Evolutionary conservation across 1,140 invertebrate genomes (phyloP).

Genomic region (Panulirus ornatus): DNA sequence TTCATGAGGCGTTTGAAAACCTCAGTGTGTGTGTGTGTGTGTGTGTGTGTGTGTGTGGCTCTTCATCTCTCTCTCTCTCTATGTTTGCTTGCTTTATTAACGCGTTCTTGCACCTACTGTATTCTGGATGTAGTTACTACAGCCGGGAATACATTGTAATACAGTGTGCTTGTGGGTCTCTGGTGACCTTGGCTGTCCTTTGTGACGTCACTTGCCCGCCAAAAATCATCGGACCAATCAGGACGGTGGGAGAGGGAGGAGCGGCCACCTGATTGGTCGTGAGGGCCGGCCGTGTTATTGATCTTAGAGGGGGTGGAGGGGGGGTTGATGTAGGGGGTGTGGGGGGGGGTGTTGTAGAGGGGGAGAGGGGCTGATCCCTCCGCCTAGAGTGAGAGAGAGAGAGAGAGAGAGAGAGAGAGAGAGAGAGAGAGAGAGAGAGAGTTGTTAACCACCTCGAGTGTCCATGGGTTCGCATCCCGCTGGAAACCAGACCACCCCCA

Average conservation of each 20-base stretch:
- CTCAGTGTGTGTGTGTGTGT: no score
- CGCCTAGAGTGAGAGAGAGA: not conserved
- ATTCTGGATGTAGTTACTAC: no score
- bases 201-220: conserved; percentile 43
- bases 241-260: not conserved
- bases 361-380: not conserved
- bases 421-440: not conserved
- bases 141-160: no score
- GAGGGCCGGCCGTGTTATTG: not conserved
- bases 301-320: not conserved
- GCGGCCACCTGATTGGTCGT: not conserved
- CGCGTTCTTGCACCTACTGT: not conserved
- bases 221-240: conserved; percentile 31
- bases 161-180: no score
- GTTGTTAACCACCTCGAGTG: no score
- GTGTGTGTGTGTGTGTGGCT: no score
- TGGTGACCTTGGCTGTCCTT: not conserved
- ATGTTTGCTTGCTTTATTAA: no score
- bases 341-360: not conserved
- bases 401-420: no score
- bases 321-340: not conserved
- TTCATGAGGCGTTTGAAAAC: no score
- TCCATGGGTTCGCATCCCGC: no score
- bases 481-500: no score
- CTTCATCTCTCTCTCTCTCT: not conserved